phyloP scores from a whole-genome alignment of 2,888 invertebrate species.

The Aphidoletes aphidimyza region DNA sequence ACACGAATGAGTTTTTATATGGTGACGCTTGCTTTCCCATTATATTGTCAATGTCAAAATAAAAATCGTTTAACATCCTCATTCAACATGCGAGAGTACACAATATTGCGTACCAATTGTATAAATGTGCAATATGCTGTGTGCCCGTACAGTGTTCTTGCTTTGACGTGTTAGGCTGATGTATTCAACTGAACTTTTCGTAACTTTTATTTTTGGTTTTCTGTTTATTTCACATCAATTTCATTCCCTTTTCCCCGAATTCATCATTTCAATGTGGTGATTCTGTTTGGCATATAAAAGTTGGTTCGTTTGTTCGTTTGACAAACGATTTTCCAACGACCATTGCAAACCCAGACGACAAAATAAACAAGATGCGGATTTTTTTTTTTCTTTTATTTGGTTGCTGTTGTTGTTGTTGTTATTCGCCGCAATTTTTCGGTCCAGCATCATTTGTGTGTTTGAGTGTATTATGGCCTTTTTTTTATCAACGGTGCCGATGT shows the following conservation, averaged over 20 bases:
- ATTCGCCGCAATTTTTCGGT: not conserved
- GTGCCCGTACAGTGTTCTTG: no score
- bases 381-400: not conserved
- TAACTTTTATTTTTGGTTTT: not conserved
- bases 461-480: not conserved
- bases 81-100: not conserved
- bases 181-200: no score
- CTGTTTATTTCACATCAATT: conserved; percentile 30
- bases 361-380: not conserved
- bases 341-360: not conserved
- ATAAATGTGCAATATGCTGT: conserved; percentile 1
- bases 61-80: conserved; percentile 46
- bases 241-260: not conserved
- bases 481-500: not conserved
- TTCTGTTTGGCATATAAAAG: not conserved
- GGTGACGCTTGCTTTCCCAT: conserved; percentile 49
- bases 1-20: conserved; percentile 35
- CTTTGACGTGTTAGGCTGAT: no score
- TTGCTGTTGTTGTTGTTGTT: no score
- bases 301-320: not conserved
- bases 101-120: not conserved
- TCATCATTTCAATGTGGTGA: not conserved
- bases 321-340: not conserved
- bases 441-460: not conserved
- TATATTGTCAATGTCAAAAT: conserved; percentile 49